Base-by-base conservation (phyloP, 2,797 vertebrate genomes). In the Lagothrix lagotricha region DNA sequence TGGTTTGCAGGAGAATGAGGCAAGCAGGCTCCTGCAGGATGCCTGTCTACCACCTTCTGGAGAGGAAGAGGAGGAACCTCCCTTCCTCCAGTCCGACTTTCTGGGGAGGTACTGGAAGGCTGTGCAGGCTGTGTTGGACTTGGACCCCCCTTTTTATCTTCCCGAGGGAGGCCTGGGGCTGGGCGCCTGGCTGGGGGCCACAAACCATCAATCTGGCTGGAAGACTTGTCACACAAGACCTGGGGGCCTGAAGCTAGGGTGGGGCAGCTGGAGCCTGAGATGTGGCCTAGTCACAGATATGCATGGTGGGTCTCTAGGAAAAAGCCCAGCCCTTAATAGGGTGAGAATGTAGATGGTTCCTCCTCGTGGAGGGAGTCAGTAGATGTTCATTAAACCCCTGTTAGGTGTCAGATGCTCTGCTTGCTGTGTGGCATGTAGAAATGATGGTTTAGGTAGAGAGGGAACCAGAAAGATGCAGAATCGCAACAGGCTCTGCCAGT, bases 1-100 rank as follows among this genome's bases (percentile, higher is more conserved):
- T 67, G 82, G n/a, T 58, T 73, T 89, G 28, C 7, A 28, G 73
- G 44, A 72, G 77, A 67, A 81, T 91, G 93, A 95, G 61, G 50
- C 87, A 93, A 86, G 52, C 95, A 95, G 95, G 54, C 57, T 97
- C 0, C 0, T 94, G 0, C 46, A 57, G 58, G 54, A 9, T 72
- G 52, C 2, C 0, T 93, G 3, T 90, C 4, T 13, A 61, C 48
- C 44, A 75, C 48, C 44, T 90, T 81, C 87, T 61, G 54, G 81
- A 93, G 76, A 52, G 50, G 57, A 86, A 79, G 39, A 12, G 39
- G 90, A 73, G 46, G 85, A 97, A 90, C 89, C 52, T 94, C 58
- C 41, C 96, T 97, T 73, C 50, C 64, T 77, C 76, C 1, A 36
- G 90, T 96, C 52, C 97, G 52, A 52, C 52, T 96, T 95, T 77